Percentiles rank a stretch among this genome's conserved stretches.
These are phyloP conservation scores for Drosophila kanekoi DNA, from an alignment of 2,888 invertebrate genomes.

Conservation along the genomic window DNA sequence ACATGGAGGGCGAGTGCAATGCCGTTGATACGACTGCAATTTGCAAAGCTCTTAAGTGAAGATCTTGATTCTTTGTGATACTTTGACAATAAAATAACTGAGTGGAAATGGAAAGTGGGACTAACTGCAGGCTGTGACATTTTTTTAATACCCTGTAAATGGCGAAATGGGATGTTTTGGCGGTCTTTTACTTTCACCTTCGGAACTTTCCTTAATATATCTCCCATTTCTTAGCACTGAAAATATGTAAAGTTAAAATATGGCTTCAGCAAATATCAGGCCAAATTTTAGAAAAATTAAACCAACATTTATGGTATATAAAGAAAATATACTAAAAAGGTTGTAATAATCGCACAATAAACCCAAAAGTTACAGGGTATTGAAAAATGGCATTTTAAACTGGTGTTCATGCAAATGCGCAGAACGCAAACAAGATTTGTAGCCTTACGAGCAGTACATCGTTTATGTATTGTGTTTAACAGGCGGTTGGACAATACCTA, in stretches of 20 bases:
- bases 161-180: not conserved
- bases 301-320: too few species aligned
- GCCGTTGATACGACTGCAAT: conserved; percentile 49
- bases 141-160: conserved; percentile 19
- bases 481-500: conserved; percentile 43
- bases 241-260: too few species aligned
- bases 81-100: conserved; percentile 53
- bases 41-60: conserved; percentile 62
- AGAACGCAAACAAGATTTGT: conserved; percentile 68
- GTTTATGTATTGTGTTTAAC: conserved; percentile 38
- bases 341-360: not conserved
- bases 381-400: not conserved
- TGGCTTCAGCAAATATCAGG: too few species aligned
- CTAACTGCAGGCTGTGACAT: conserved; percentile 13
- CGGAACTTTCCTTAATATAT: not conserved
- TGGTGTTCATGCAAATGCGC: conserved; percentile 38
- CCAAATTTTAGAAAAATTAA: too few species aligned
- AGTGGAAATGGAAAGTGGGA: conserved; percentile 56
- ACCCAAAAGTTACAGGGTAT: conserved; percentile 17
- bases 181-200: not conserved
- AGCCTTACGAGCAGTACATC: conserved; percentile 11
- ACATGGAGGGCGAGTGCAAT: conserved; percentile 39
- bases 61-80: conserved; percentile 29
- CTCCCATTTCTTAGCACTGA: too few species aligned
- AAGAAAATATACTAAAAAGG: not conserved